Evolutionary conservation across 1,140 invertebrate species (phyloP).

Genomic region (Calycopis cecrops): DNA sequence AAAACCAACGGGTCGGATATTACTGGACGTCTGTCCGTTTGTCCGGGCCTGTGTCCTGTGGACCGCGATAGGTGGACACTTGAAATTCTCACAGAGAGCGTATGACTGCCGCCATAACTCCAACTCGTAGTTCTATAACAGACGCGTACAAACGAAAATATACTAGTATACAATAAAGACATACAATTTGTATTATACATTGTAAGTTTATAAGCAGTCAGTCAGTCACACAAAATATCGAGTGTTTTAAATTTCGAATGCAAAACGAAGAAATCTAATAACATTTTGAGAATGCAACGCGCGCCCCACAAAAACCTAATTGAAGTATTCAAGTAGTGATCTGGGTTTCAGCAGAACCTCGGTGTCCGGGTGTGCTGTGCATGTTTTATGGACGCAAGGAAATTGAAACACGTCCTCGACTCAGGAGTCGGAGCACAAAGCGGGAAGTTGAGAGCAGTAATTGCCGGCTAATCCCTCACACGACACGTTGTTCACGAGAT

Average conservation of each 20-base stretch:
- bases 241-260: background rate
- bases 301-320: slow-evolving; percentile 1
- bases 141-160: too few species aligned
- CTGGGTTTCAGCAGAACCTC: slow-evolving; percentile 5
- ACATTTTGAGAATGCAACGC: slow-evolving; percentile 6
- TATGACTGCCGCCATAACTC: too few species aligned
- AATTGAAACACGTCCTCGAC: slow-evolving; percentile 41
- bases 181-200: too few species aligned
- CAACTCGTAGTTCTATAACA: too few species aligned
- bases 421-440: slow-evolving; percentile 37
- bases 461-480: slow-evolving; percentile 44
- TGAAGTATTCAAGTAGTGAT: background rate
- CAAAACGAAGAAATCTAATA: background rate
- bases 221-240: too few species aligned
- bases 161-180: too few species aligned
- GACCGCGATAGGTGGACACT: too few species aligned
- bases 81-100: too few species aligned
- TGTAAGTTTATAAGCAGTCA: too few species aligned
- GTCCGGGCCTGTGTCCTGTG: too few species aligned
- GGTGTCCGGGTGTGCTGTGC: slow-evolving; percentile 12
- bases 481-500: slow-evolving; percentile 24
- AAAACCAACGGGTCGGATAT: too few species aligned
- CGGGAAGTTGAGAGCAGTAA: slow-evolving; percentile 35
- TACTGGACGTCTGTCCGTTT: too few species aligned
- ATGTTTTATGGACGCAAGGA: slow-evolving; percentile 30